A percentile compares a stretch with the other conserved stretches of the same genome.
Evolutionary conservation across 2,113 vertebrate species (phyloP).

Genomic region (Salvelinus namaycush): DNA sequence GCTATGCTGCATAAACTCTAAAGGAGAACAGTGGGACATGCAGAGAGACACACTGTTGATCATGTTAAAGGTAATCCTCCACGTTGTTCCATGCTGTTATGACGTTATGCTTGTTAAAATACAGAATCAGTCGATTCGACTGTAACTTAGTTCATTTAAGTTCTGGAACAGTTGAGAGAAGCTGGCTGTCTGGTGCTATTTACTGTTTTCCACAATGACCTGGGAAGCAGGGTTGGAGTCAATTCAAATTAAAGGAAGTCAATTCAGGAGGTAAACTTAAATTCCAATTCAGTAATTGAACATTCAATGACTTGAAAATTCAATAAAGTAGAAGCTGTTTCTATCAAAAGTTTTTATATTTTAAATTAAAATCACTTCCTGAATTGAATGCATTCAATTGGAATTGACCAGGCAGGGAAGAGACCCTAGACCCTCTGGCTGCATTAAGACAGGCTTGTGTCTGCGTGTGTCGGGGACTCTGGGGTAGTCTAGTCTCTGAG

Average conservation of each 20-base stretch:
- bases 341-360: no score
- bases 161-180: background rate
- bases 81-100: background rate
- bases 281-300: no score
- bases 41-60: background rate
- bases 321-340: no score
- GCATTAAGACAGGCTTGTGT: background rate
- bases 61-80: slow-evolving; percentile 6
- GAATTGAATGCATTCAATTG: no score
- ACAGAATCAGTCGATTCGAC: background rate
- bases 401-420: no score
- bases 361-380: no score
- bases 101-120: background rate
- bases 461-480: slow-evolving; percentile 3
- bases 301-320: no score
- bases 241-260: no score
- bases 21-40: background rate
- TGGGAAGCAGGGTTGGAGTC: background rate
- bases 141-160: background rate
- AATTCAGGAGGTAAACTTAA: no score
- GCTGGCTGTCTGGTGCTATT: background rate
- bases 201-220: background rate
- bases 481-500: background rate
- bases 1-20: slow-evolving; percentile 9
- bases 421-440: background rate